phyloP scores from a whole-genome alignment of 2,113 vertebrate species.

The Alligator sinensis region DNA sequence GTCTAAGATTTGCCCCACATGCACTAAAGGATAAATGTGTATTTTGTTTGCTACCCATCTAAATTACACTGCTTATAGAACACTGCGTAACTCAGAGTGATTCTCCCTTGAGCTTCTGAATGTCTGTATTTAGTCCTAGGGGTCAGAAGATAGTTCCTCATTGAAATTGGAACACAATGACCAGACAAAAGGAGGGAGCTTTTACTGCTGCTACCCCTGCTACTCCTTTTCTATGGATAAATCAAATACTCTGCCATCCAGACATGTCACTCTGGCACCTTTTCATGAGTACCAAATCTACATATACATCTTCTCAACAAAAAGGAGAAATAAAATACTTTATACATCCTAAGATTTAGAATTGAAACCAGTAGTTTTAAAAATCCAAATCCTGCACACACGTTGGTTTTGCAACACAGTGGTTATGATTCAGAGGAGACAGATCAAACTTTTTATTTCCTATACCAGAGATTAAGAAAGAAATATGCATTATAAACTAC shows the following conservation, averaged over 20 bases:
- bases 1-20: no score
- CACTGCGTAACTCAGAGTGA: no score
- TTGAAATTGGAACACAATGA: neutral
- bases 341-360: slow-evolving; percentile 19
- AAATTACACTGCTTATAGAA: no score
- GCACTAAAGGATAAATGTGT: no score
- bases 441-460: slow-evolving; percentile 45
- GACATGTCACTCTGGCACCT: neutral
- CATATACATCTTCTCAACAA: neutral
- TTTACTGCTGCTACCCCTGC: neutral
- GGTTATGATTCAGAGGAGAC: slow-evolving; percentile 25
- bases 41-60: no score
- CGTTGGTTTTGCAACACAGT: neutral
- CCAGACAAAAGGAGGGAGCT: rapidly evolving
- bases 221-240: neutral
- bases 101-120: no score
- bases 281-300: neutral
- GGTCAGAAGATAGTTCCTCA: no score
- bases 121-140: neutral
- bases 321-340: neutral
- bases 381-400: neutral
- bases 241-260: neutral
- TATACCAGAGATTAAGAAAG: slow-evolving; percentile 29
- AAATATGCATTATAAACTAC: slow-evolving; percentile 42
- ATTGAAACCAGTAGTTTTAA: slow-evolving; percentile 15